These are phyloP conservation scores for Sclerurus mexicanus DNA, from an alignment of 2,113 vertebrate species.

Conservation along the genomic window DNA sequence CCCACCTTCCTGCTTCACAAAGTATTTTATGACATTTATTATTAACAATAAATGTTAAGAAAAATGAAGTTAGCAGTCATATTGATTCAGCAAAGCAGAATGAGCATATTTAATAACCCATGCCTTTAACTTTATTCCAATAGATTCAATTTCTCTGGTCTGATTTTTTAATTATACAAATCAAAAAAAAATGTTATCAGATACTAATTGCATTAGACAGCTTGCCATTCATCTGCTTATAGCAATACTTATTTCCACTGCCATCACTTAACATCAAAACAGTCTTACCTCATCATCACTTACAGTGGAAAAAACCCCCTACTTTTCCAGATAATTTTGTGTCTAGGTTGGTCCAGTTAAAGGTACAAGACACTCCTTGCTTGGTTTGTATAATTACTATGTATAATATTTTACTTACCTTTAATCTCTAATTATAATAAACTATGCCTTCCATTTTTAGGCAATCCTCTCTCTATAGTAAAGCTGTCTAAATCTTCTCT, in stretches of 20 bases:
- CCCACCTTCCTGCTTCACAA: conserved; percentile 14
- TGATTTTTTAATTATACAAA: conserved; percentile 36
- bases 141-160: conserved; percentile 23
- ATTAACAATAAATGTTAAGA: conserved; percentile 60
- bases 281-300: not conserved
- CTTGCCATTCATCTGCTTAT: not conserved
- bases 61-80: conserved; percentile 44
- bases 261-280: conserved; percentile 3
- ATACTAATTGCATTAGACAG: conserved; percentile 13
- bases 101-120: conserved; percentile 31
- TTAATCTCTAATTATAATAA: not conserved
- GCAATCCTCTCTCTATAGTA: not conserved
- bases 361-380: not conserved
- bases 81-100: conserved; percentile 58
- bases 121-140: conserved; percentile 35
- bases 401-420: not conserved
- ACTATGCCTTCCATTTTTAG: not conserved
- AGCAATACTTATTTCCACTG: conserved; percentile 43
- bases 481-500: not conserved
- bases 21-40: conserved; percentile 58
- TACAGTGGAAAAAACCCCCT: not conserved
- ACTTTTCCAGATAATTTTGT: not conserved
- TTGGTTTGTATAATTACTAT: not conserved
- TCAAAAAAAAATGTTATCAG: conserved; percentile 1
- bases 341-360: not conserved